Percentiles rank a stretch among this genome's conserved stretches.
phyloP scores from a whole-genome alignment of 2,888 invertebrate genomes.

The Crocallis elinguaria region DNA sequence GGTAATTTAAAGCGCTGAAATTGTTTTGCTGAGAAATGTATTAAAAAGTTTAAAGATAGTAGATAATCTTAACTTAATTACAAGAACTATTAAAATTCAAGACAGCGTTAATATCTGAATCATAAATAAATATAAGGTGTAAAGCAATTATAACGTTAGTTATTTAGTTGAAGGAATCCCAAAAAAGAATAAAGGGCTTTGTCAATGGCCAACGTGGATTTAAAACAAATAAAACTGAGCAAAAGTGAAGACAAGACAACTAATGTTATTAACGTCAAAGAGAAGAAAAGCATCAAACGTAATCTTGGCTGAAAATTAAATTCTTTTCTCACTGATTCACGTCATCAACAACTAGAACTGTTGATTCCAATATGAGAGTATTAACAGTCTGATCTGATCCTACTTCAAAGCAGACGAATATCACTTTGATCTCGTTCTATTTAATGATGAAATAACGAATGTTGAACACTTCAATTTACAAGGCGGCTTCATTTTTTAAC shows the following conservation, averaged over 20 bases:
- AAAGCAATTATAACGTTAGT: no score
- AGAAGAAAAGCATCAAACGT: slow-evolving; percentile 2
- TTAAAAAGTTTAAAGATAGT: no score
- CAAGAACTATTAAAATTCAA: no score
- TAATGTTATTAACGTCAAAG: neutral
- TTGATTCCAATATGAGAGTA: slow-evolving; percentile 34
- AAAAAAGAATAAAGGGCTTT: no score
- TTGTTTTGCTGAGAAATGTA: neutral
- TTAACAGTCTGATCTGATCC: slow-evolving; percentile 53
- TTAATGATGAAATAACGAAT: slow-evolving; percentile 63
- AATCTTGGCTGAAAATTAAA: slow-evolving; percentile 15
- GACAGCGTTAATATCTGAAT: no score
- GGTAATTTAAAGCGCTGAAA: slow-evolving; percentile 8
- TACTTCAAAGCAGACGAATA: slow-evolving; percentile 68
- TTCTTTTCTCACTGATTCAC: slow-evolving; percentile 18
- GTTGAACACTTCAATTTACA: slow-evolving; percentile 66
- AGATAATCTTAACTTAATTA: no score
- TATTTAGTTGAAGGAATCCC: no score
- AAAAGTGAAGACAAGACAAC: no score
- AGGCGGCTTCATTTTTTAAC: slow-evolving; percentile 60
- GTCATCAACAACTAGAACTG: slow-evolving; percentile 29
- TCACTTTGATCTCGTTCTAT: slow-evolving; percentile 72
- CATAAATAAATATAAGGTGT: no score
- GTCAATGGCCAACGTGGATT: no score
- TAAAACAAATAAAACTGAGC: no score